Evolutionary conservation across 2,797 vertebrate genomes (phyloP), one percentile per base, ranked within the genome.

Genomic region (Neostethus bicornis): DNA sequence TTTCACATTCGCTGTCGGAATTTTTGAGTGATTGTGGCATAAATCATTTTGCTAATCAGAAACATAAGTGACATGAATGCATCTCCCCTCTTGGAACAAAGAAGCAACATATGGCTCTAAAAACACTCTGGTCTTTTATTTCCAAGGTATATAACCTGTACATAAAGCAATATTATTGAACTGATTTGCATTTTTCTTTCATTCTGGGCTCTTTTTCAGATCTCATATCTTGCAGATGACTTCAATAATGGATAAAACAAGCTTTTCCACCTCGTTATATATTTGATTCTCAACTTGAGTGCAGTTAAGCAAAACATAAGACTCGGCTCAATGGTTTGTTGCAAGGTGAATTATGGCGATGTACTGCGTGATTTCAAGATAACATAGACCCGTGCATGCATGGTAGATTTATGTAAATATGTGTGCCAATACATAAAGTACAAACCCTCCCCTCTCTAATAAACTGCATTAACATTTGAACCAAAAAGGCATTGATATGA

Each of bases 1-100:
- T 98, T 98, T 96, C 94, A 94, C 96, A 95, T 98, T 98, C 92
- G 94, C 95, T 94, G 93, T 94, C 94, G 94, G 95, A 95, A 96
- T 96, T 97, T 99, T 96, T 97, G 96, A 99, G 94, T 93, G 95
- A 97, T 96, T 95, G 95, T 96, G 96, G 95, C 97, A 99, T 99
- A 99, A 99, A 99, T 99, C 97, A 99, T 96, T 94, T 94, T 94
- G 94, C 96, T 98, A 98, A 99, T 98, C 96, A 98, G 97, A 98
- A 98, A 94, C 96, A 94, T 98, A 98, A 99, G 96, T 99, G 97
- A 99, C 95, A 94, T 90, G 91, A 93, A 97, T 94, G 95, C 96
- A 95, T 98, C 96, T 97, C 93, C 92, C 85, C 94, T 94, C 94
- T 94, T 94, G 94, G 92, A 97, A 96, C 94, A 96, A 97, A 95